Conservation (phyloP, 1,140 invertebrate genomes). For the Colletes latitarsis region DNA sequence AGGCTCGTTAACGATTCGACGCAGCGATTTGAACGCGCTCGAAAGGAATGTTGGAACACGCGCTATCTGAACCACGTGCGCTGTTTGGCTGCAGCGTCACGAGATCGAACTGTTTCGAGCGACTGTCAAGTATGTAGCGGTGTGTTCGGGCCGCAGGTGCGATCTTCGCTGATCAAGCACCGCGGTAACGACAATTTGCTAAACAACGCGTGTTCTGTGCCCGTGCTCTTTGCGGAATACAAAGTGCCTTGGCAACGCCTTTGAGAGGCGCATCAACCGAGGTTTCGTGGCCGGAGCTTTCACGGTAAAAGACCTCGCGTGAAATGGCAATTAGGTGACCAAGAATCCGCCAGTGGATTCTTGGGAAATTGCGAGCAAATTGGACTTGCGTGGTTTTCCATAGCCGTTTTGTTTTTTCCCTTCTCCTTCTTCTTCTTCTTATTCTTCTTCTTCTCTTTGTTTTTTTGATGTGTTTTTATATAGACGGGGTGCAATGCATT, state of each 20-base stretch:
- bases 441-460: neutral
- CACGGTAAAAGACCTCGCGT: conserved; percentile 45
- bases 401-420: neutral
- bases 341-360: conserved; percentile 39
- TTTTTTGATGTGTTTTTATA: no score
- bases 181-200: conserved; percentile 40
- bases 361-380: conserved; percentile 37
- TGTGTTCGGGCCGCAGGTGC: conserved; percentile 18
- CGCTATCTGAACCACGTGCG: conserved; percentile 41
- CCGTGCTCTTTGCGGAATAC: conserved; percentile 39
- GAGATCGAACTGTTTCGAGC: conserved; percentile 25
- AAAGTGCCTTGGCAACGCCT: conserved; percentile 49
- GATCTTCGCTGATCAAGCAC: conserved; percentile 43
- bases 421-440: neutral
- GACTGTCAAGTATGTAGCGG: conserved; percentile 22
- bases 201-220: conserved; percentile 48
- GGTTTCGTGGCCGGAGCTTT: conserved; percentile 44
- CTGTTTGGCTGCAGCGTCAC: neutral
- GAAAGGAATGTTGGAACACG: conserved; percentile 34
- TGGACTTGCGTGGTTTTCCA: conserved; percentile 21
- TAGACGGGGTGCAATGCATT: no score
- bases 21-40: conserved; percentile 34
- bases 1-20: conserved; percentile 20
- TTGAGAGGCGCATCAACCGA: conserved; percentile 33
- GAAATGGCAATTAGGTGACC: conserved; percentile 51